A percentile compares a stretch with the other conserved stretches of the same genome.
Evolutionary conservation across 1,140 invertebrate species (phyloP).

Genomic region (Neodiprion pinetum): DNA sequence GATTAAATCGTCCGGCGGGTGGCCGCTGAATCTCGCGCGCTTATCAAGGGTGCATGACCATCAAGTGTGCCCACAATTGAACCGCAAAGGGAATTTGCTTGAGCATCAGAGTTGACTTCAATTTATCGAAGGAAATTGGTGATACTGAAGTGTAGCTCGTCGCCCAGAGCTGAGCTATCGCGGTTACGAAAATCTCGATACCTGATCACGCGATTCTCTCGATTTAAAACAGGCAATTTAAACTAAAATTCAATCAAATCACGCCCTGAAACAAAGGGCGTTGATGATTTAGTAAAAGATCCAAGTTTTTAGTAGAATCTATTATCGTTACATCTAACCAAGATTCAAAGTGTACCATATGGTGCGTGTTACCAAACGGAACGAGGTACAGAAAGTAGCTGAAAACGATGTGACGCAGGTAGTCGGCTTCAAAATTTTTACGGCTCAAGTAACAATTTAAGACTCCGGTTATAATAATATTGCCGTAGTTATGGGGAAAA

Average conservation of each 20-base stretch:
- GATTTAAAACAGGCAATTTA: not conserved
- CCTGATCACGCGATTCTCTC: not conserved
- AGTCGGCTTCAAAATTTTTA: not conserved
- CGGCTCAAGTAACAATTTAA: not conserved
- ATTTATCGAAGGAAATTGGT: not conserved
- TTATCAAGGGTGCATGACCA: not conserved
- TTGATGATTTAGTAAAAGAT: not conserved
- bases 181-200: not conserved
- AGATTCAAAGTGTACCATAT: not conserved
- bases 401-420: not conserved
- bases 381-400: not conserved
- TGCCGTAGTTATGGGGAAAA: not conserved
- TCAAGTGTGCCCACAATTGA: not conserved
- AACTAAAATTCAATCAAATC: not conserved
- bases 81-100: not conserved
- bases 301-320: not conserved
- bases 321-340: slow-evolving; percentile 4
- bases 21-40: not conserved
- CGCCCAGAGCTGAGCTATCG: not conserved
- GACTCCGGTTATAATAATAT: slow-evolving; percentile 2
- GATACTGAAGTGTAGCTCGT: too few relatives aligned
- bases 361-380: not conserved
- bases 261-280: not conserved
- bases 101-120: not conserved
- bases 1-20: not conserved